A percentile compares a stretch with the other conserved stretches of the same genome.
These are phyloP conservation scores for Heliconius ethilla DNA, from an alignment of 2,888 invertebrate genomes.

Conservation along the genomic window DNA sequence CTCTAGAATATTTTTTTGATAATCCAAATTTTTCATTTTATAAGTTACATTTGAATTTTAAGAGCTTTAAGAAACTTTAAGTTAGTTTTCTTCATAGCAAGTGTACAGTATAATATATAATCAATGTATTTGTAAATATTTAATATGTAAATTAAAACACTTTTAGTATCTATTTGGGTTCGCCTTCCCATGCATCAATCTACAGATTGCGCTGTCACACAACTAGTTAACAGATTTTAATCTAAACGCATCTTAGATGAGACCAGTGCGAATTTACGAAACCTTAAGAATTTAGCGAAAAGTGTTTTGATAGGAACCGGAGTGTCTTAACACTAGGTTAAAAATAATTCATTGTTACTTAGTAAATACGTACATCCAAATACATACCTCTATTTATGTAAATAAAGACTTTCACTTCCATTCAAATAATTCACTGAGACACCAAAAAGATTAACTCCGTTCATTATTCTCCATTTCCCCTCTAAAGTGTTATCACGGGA, in stretches of 20 bases:
- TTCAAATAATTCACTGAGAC: slow-evolving; percentile 13
- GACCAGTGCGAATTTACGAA: slow-evolving; percentile 1
- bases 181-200: slow-evolving; percentile 25
- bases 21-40: too few species aligned
- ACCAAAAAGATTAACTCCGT: slow-evolving; percentile 12
- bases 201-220: slow-evolving; percentile 16
- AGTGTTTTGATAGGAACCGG: neutral
- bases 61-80: too few species aligned
- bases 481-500: slow-evolving; percentile 27
- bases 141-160: slow-evolving; percentile 21
- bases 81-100: neutral
- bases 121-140: neutral
- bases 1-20: too few species aligned
- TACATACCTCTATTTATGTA: neutral
- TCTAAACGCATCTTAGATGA: slow-evolving; percentile 25
- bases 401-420: slow-evolving; percentile 6
- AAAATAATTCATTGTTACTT: neutral
- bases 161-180: slow-evolving; percentile 15
- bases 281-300: neutral
- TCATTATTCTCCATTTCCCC: slow-evolving; percentile 14
- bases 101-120: neutral
- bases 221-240: slow-evolving; percentile 24
- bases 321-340: neutral
- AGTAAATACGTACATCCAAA: neutral
- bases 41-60: too few species aligned